Percentiles rank a stretch among this genome's conserved stretches.
Conservation (phyloP, 2,888 invertebrate species). For the Torymus texanus region DNA sequence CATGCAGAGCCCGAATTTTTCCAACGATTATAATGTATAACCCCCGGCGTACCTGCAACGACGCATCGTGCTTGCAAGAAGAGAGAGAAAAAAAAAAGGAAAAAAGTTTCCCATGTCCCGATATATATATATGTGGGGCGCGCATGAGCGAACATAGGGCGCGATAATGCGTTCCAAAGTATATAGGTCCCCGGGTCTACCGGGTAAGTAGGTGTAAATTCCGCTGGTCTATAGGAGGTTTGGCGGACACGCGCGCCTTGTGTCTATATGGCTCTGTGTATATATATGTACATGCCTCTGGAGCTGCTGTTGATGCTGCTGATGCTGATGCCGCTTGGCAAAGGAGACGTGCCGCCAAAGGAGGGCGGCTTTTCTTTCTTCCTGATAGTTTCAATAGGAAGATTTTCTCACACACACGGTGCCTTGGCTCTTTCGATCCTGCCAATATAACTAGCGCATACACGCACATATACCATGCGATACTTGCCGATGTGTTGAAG, state of each 20-base stretch:
- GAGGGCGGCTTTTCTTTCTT: slow-evolving; percentile 66
- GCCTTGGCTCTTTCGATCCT: slow-evolving; percentile 48
- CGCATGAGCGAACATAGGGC: slow-evolving; percentile 59
- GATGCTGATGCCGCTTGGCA: slow-evolving; percentile 6
- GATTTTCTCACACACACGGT: slow-evolving; percentile 70
- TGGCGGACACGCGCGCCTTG: slow-evolving; percentile 49
- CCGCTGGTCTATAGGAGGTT: slow-evolving; percentile 41
- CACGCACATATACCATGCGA: background rate
- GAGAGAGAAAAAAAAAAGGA: slow-evolving; percentile 10
- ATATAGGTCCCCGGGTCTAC: slow-evolving; percentile 46
- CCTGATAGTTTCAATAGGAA: slow-evolving; percentile 73
- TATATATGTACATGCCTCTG: background rate
- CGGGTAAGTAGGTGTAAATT: slow-evolving; percentile 59
- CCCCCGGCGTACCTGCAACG: slow-evolving; percentile 33
- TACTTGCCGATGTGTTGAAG: too few species aligned
- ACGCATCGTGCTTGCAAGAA: background rate
- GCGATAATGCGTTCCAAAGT: slow-evolving; percentile 69
- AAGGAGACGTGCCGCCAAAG: slow-evolving; percentile 66
- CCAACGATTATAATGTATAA: slow-evolving; percentile 24
- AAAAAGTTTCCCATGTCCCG: slow-evolving; percentile 53
- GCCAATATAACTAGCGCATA: slow-evolving; percentile 16
- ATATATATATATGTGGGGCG: slow-evolving; percentile 35
- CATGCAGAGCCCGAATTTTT: slow-evolving; percentile 34
- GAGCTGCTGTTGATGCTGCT: too few species aligned
- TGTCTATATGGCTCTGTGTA: slow-evolving; percentile 32